Conservation (phyloP, 1,140 invertebrate species). For the Drosophila repleta region DNA sequence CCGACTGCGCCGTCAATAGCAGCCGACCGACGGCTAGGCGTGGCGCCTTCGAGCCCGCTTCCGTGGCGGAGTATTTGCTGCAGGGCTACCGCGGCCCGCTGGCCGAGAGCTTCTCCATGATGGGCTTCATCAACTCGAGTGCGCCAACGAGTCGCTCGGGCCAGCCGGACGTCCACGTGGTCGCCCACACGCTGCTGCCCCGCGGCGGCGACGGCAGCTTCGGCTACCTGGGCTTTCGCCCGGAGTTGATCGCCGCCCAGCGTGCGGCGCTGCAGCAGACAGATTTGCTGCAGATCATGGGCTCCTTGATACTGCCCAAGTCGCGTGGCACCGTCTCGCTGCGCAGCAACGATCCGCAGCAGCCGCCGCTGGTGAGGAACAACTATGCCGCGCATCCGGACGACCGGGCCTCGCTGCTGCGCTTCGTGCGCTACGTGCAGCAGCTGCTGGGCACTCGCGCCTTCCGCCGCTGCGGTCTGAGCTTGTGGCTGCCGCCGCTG, state of each 20-base stretch:
- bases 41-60: conserved; percentile 84
- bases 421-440: conserved; percentile 86
- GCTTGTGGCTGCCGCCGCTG: conserved; percentile 83
- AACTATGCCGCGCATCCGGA: conserved; percentile 89
- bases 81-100: conserved; percentile 88
- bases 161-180: conserved; percentile 71
- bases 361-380: conserved; percentile 90
- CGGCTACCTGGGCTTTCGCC: conserved; percentile 71
- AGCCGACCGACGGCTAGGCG: conserved; percentile 83
- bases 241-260: conserved; percentile 67
- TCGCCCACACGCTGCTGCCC: conserved; percentile 80
- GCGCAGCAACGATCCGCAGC: conserved; percentile 62
- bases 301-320: conserved; percentile 84
- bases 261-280: conserved; percentile 66
- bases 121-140: conserved; percentile 79
- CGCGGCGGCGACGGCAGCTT: conserved; percentile 50
- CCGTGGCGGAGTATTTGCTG: conserved; percentile 78
- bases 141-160: conserved; percentile 39
- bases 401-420: conserved; percentile 89
- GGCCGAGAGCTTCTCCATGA: conserved; percentile 84
- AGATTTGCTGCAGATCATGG: conserved; percentile 83
- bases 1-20: conserved; percentile 67
- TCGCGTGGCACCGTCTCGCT: conserved; percentile 83
- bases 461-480: conserved; percentile 84
- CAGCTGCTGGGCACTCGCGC: conserved; percentile 84